Base-by-base conservation (phyloP, 1,140 invertebrate species). In the Hetaerina americana region DNA sequence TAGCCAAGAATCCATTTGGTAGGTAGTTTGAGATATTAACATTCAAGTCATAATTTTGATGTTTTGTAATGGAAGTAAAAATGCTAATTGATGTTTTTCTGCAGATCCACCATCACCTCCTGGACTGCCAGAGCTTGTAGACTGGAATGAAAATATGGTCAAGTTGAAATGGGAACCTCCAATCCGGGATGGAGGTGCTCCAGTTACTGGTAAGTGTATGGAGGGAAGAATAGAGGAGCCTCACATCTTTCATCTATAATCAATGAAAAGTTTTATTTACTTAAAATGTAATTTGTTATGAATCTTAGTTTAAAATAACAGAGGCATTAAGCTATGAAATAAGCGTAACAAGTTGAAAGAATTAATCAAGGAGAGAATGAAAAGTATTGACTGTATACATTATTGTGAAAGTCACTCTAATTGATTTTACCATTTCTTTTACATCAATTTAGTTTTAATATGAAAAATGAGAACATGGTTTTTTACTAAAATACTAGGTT, bases 1-100 rank as follows among this genome's bases (percentile, higher is more conserved):
- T 92, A 12, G 97, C 97, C 68, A 99, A 99, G 82, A 97, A 99
- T 89, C 95, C 96, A 74, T 97, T 90, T 81, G 95, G 90, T 89
- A 82, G 80, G 76, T 74, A 73, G 5, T 24, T 66, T 72, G 27
- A 71, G 57, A 26, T 24, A 24, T 26, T n/a, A 68, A 69, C 5
- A 73, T 66, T 27, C 3, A 40, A 40, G 15, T 40, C 15, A 40
- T 40, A 40, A 5, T 26, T 27, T 12, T 26, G 24, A 5, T 70
- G 5, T 70, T 3, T 57, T 72, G 2, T 2, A 25, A 12, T 66
- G 40, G 2, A 18, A 70, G 18, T 31, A 57, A 18, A 57, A 57
- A 57, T 12, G 22, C 22, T 57, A 57, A 57, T 57, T 31, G 69
- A 27, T n/a, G 73, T 73, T 70, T 75, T 76, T 73, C 73, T 75